Evolutionary conservation across 2,113 vertebrate species (phyloP).

Genomic region (Capreolus pygargus): DNA sequence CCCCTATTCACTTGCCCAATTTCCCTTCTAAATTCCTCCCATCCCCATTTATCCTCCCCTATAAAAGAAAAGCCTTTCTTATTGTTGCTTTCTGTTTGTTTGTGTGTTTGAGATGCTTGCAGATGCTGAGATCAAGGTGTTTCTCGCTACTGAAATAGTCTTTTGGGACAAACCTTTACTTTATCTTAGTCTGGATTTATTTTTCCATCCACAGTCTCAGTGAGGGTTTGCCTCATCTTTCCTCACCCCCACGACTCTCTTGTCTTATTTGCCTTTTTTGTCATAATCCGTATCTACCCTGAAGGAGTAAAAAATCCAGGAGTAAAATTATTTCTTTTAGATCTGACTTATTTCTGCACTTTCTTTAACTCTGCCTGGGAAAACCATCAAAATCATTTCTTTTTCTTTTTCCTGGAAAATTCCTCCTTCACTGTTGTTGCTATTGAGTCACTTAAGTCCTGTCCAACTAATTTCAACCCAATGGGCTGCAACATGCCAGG

Average conservation of each 20-base stretch:
- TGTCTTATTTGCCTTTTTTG: background rate
- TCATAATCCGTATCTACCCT: background rate
- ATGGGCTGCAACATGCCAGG: background rate
- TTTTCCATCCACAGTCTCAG: background rate
- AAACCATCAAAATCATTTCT: background rate
- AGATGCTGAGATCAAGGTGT: background rate
- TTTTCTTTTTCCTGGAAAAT: background rate
- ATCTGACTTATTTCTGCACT: background rate
- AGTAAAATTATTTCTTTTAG: background rate
- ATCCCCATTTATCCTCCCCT: background rate
- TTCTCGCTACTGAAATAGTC: background rate
- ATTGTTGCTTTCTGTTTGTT: background rate
- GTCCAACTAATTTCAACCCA: background rate
- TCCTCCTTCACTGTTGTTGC: background rate
- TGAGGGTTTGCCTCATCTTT: background rate
- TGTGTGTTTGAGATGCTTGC: background rate
- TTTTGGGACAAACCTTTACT: background rate
- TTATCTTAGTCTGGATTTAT: background rate
- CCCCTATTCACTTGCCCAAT: too few relatives aligned
- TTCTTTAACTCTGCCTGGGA: background rate
- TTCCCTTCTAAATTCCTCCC: background rate
- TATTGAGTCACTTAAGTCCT: background rate
- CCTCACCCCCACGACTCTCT: background rate
- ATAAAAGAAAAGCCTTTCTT: background rate
- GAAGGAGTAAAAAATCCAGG: background rate